Evolutionary conservation across 2,888 invertebrate genomes (phyloP).

Genomic region (Thalpophila matura): DNA sequence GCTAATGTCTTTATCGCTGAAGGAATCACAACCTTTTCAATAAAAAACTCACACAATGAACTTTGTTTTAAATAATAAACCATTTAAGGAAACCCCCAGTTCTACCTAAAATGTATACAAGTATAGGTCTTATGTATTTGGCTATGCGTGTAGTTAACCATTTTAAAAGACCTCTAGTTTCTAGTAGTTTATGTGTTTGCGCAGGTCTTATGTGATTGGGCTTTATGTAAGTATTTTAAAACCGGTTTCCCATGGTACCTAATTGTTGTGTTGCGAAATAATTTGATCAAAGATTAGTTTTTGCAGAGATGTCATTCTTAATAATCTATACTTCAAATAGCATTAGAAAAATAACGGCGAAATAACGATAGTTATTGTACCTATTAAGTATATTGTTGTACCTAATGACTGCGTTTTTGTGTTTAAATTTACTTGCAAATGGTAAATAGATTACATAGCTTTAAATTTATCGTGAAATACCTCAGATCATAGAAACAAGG

Average conservation of each 20-base stretch:
- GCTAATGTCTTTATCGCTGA: no score
- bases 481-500: no score
- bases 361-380: no score
- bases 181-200: background rate
- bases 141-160: background rate
- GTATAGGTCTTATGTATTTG: background rate
- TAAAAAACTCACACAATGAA: no score
- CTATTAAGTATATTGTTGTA: no score
- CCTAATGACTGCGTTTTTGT: no score
- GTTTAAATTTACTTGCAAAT: no score
- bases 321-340: no score
- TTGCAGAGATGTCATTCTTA: slow-evolving; percentile 15
- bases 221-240: background rate
- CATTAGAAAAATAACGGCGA: no score
- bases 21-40: no score
- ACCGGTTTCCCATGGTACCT: slow-evolving; percentile 19
- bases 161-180: background rate
- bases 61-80: background rate
- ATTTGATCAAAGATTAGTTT: slow-evolving; percentile 23
- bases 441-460: no score
- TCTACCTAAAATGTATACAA: background rate
- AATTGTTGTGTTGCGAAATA: slow-evolving; percentile 13
- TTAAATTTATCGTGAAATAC: no score
- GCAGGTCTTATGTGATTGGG: background rate
- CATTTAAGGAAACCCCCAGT: background rate